Percentiles rank a stretch among this genome's conserved stretches.
Evolutionary conservation across 2,113 vertebrate genomes (phyloP).

Genomic region (Hylia prasina): DNA sequence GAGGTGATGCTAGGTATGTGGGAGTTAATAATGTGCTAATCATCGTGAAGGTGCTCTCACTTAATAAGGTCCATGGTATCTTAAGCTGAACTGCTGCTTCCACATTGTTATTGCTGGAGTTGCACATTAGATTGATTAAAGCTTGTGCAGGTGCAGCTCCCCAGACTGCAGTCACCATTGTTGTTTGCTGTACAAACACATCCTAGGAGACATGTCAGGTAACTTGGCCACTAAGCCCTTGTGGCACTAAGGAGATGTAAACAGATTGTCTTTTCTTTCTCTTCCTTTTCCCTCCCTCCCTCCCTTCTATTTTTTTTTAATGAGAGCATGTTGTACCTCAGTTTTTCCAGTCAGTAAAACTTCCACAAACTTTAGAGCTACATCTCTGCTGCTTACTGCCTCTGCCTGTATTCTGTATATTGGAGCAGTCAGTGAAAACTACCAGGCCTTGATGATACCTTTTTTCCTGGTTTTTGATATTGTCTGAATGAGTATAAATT

Average conservation of each 20-base stretch:
- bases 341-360: background rate
- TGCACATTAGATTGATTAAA: background rate
- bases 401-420: background rate
- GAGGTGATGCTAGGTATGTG: background rate
- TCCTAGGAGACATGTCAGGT: background rate
- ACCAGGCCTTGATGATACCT: background rate
- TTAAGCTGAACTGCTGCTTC: background rate
- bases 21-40: background rate
- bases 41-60: background rate
- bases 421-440: background rate
- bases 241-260: background rate
- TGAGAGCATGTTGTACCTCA: background rate
- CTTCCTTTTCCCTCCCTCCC: fast-evolving
- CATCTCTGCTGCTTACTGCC: background rate
- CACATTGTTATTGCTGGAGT: background rate
- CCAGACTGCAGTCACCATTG: background rate
- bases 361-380: background rate
- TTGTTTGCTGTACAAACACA: background rate
- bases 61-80: background rate
- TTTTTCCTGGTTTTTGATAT: background rate
- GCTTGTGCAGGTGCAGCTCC: background rate
- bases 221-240: background rate
- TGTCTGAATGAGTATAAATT: background rate
- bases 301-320: background rate
- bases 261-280: background rate